Evolutionary conservation across 2,888 invertebrate genomes (phyloP).

Genomic region (Ophion ventricosus): DNA sequence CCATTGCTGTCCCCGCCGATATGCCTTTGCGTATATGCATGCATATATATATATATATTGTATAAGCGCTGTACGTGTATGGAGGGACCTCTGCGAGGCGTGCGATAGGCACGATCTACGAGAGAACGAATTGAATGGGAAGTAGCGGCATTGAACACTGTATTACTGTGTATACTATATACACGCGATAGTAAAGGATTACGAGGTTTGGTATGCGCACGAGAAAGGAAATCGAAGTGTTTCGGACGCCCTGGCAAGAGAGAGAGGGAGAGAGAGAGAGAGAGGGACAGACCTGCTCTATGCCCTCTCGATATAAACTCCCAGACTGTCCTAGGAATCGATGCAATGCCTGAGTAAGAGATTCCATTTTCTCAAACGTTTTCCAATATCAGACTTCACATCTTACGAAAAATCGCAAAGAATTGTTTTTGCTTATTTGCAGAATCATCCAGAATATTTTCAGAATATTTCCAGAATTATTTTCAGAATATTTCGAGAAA

Average conservation of each 20-base stretch:
- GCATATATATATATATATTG: conserved; percentile 1
- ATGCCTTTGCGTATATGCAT: no score
- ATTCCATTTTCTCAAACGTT: neutral
- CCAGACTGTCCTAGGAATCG: neutral
- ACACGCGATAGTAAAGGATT: conserved; percentile 49
- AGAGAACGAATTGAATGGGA: conserved; percentile 64
- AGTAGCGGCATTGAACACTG: conserved; percentile 48
- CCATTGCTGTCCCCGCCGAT: conserved; percentile 7
- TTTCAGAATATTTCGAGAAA: no score
- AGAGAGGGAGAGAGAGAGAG: neutral
- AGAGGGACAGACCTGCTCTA: neutral
- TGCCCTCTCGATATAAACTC: conserved; percentile 5
- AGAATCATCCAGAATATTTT: no score
- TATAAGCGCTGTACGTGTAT: neutral
- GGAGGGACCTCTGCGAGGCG: conserved; percentile 43
- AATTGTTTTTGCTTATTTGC: neutral
- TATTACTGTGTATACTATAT: conserved; percentile 25
- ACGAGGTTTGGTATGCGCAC: conserved; percentile 56
- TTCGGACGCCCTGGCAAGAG: conserved; percentile 27
- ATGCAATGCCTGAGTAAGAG: neutral
- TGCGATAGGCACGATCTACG: conserved; percentile 61
- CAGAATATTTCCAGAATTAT: no score
- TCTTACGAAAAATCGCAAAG: conserved; percentile 7
- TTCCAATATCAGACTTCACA: neutral
- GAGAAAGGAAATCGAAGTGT: conserved; percentile 63